A percentile compares a stretch with the other conserved stretches of the same genome.
phyloP scores from a whole-genome alignment of 2,888 invertebrate genomes.

The Hermaeophaga mercurialis region DNA sequence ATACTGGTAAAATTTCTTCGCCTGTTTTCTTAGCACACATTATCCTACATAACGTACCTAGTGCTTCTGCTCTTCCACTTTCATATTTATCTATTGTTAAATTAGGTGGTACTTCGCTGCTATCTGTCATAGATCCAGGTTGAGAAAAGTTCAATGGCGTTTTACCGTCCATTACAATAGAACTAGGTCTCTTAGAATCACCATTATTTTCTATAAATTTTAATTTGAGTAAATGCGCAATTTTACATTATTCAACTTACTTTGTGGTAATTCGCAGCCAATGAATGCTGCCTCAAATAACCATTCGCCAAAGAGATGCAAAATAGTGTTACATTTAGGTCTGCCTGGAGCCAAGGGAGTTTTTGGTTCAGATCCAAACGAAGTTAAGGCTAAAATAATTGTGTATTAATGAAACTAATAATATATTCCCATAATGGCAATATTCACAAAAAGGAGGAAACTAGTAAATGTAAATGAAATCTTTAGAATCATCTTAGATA shows the following conservation, averaged over 20 bases:
- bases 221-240: no score
- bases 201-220: conserved; percentile 55
- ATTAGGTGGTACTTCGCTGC: conserved; percentile 70
- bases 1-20: conserved; percentile 90
- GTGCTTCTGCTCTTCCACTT: conserved; percentile 90
- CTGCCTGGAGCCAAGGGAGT: conserved; percentile 73
- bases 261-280: conserved; percentile 69
- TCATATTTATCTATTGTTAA: conserved; percentile 80
- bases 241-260: conserved; percentile 51
- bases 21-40: conserved; percentile 95
- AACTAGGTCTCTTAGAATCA: conserved; percentile 68
- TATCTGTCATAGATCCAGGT: conserved; percentile 69
- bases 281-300: conserved; percentile 94
- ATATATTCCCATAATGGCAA: no score
- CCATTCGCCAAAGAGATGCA: conserved; percentile 96
- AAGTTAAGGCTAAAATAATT: conserved; percentile 63
- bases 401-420: no score
- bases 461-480: no score
- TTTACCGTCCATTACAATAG: conserved; percentile 68
- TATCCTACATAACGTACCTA: conserved; percentile 93
- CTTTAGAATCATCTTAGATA: no score
- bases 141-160: conserved; percentile 64
- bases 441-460: no score
- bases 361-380: conserved; percentile 58
- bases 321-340: conserved; percentile 92